Evolutionary conservation across 1,140 invertebrate species (phyloP).

Genomic region (Cryptotermes secundus): DNA sequence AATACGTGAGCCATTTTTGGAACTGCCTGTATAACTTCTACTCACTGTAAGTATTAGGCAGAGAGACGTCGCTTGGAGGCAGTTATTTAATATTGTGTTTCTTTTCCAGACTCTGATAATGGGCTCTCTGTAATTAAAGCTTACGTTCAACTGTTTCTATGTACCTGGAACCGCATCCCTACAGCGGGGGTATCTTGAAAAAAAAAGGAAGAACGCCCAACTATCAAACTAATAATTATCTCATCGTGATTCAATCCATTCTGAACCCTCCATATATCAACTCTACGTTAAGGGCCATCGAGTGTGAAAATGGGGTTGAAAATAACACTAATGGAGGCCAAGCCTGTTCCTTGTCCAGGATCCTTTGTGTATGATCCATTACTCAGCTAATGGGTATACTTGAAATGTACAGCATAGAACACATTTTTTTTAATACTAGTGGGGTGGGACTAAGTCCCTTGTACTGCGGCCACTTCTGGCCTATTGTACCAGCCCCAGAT

Average conservation of each 20-base stretch:
- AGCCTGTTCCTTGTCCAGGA: background rate
- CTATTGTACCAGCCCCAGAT: too few species aligned
- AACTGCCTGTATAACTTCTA: background rate
- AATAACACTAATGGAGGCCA: background rate
- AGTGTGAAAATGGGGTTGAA: slow-evolving; percentile 12
- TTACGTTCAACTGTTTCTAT: background rate
- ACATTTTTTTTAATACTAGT: too few species aligned
- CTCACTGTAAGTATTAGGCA: background rate
- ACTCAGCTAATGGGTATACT: background rate
- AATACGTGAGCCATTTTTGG: background rate
- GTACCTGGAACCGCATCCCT: background rate
- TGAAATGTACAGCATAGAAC: too few species aligned
- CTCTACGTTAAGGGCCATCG: background rate
- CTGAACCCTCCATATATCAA: background rate
- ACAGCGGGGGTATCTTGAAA: background rate
- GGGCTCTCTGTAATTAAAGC: background rate
- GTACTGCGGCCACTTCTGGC: too few species aligned
- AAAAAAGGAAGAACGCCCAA: background rate
- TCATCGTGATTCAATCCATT: background rate
- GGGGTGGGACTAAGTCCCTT: too few species aligned
- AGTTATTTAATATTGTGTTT: background rate
- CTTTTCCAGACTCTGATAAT: background rate
- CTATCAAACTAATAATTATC: background rate
- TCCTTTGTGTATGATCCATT: background rate
- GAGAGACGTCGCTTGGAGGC: background rate